Conservation (phyloP, 2,797 vertebrate genomes). For the Anabas testudineus region DNA sequence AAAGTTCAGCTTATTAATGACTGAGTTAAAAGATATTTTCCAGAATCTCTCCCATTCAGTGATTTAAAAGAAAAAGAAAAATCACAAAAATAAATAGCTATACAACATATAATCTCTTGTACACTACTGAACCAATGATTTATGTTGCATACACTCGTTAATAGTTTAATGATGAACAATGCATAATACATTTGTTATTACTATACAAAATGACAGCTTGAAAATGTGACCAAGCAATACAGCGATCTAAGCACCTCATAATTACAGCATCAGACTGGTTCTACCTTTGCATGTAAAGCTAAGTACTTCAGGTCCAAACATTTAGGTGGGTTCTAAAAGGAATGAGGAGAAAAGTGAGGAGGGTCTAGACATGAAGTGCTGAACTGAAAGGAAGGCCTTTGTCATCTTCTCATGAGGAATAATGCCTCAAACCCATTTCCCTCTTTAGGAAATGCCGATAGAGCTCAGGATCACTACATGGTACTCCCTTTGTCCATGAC, state of each 20-base stretch:
- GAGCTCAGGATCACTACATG: conserved; percentile 47
- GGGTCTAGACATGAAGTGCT: conserved; percentile 65
- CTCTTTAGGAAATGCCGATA: conserved; percentile 56
- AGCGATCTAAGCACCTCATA: conserved; percentile 48
- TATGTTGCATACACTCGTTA: conserved; percentile 85
- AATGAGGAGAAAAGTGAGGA: conserved; percentile 50
- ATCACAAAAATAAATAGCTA: conserved; percentile 85
- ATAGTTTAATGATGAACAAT: conserved; percentile 83
- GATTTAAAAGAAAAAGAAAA: conserved; percentile 71
- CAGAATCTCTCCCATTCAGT: conserved; percentile 85
- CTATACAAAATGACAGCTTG: conserved; percentile 74
- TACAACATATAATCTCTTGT: conserved; percentile 83
- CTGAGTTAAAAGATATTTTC: conserved; percentile 78
- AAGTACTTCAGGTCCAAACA: conserved; percentile 48
- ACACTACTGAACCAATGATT: conserved; percentile 80
- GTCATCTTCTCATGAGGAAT: conserved; percentile 52
- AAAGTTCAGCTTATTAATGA: conserved; percentile 81
- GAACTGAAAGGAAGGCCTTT: conserved; percentile 47
- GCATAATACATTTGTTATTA: conserved; percentile 80
- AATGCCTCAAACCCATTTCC: conserved; percentile 27
- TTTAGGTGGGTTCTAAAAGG: conserved; percentile 40
- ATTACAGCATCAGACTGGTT: conserved; percentile 56
- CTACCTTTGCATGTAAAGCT: conserved; percentile 67
- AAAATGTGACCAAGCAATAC: conserved; percentile 47
- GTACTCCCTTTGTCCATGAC: conserved; percentile 62